phyloP scores from a whole-genome alignment of 2,113 vertebrate genomes.

The Charadrius vociferus region DNA sequence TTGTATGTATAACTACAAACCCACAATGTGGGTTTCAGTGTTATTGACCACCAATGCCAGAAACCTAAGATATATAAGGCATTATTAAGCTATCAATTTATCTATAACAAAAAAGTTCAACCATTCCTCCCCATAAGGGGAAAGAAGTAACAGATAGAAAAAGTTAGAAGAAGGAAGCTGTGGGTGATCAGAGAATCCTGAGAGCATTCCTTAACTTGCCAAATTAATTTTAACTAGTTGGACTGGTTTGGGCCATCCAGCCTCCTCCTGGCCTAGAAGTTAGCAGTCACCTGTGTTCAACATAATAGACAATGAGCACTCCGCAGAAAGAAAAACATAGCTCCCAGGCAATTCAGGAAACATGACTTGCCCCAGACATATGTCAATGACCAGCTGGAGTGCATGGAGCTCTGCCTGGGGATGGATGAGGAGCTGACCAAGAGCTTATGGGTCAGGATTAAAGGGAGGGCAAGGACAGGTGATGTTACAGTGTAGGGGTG shows the following conservation, averaged over 20 bases:
- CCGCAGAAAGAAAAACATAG: neutral
- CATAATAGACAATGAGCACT: rapidly evolving
- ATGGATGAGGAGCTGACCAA: neutral
- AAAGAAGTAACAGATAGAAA: neutral
- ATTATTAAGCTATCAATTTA: neutral
- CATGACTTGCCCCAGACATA: neutral
- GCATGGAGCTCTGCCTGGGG: neutral
- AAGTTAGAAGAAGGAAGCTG: neutral
- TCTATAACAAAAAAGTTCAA: neutral
- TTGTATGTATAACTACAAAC: neutral
- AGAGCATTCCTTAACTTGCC: neutral
- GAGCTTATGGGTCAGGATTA: neutral
- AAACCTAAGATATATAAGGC: neutral
- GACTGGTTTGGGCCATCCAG: neutral
- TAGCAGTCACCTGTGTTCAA: neutral
- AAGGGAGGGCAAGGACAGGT: neutral
- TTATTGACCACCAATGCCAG: neutral
- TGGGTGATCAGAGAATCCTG: neutral
- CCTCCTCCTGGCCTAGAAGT: neutral
- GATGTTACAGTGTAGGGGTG: neutral
- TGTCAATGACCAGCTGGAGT: neutral
- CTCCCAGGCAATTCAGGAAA: neutral
- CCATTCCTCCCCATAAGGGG: neutral
- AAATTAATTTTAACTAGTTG: neutral
- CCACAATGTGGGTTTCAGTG: neutral